Evolutionary conservation across 2,113 vertebrate genomes (phyloP).

Genomic region (Cnemophilus loriae): DNA sequence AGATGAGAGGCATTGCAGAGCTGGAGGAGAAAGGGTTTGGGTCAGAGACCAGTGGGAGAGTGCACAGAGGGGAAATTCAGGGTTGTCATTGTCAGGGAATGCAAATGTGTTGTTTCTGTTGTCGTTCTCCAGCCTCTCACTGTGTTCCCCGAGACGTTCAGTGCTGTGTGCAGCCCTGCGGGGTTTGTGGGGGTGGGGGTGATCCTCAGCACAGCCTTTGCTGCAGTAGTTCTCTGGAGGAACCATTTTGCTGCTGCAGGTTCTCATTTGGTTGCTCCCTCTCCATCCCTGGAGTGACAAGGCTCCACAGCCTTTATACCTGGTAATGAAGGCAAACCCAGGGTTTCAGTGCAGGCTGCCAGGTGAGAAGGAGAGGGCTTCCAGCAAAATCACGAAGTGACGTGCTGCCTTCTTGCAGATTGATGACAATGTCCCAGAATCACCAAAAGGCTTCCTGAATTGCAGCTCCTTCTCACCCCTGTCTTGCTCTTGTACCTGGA

Average conservation of each 20-base stretch:
- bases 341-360: background rate
- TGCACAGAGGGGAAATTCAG: background rate
- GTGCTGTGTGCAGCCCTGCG: background rate
- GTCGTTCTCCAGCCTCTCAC: background rate
- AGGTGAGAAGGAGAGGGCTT: background rate
- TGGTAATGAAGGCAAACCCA: background rate
- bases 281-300: background rate
- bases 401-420: background rate
- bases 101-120: background rate
- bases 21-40: background rate
- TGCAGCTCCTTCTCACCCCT: background rate
- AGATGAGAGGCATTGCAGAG: background rate
- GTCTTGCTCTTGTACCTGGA: background rate
- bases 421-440: background rate
- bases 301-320: background rate
- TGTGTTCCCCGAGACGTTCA: background rate
- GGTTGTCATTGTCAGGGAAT: background rate
- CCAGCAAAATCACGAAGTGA: background rate
- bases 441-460: background rate
- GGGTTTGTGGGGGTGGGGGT: background rate
- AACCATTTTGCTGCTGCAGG: slow-evolving; percentile 29
- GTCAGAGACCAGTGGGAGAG: background rate
- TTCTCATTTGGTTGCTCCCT: background rate
- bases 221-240: background rate
- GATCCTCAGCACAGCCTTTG: background rate